These are phyloP conservation scores for Melierax canorus DNA, from an alignment of 2,113 vertebrate genomes.

Conservation along the genomic window DNA sequence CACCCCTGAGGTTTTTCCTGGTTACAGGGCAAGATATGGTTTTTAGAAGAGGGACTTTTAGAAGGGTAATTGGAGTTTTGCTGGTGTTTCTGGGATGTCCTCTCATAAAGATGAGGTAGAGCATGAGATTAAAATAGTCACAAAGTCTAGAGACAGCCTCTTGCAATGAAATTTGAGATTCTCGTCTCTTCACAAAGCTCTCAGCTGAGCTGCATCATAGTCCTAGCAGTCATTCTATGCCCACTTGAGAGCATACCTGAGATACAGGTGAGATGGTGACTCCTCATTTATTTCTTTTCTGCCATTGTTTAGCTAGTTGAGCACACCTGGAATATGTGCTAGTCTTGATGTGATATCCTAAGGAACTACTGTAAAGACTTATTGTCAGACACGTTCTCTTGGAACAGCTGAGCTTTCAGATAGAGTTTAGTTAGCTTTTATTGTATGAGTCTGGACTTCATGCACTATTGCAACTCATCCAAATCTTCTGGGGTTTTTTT, in stretches of 20 bases:
- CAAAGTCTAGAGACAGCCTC: neutral
- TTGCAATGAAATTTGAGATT: neutral
- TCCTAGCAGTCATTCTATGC: neutral
- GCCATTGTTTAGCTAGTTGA: neutral
- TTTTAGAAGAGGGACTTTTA: neutral
- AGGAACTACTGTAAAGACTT: neutral
- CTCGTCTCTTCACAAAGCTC: neutral
- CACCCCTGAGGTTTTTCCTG: neutral
- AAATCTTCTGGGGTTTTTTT: neutral
- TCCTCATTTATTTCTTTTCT: neutral
- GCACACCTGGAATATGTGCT: neutral
- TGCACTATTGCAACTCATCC: neutral
- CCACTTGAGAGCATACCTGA: neutral
- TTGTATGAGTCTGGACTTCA: neutral
- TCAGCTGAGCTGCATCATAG: neutral
- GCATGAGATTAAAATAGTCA: neutral
- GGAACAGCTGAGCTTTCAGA: neutral
- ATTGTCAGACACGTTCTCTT: fast-evolving
- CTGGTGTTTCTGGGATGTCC: neutral
- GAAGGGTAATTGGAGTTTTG: neutral
- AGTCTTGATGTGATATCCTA: neutral
- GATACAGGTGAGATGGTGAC: neutral
- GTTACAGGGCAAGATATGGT: neutral
- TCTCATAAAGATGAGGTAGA: neutral
- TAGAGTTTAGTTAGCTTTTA: neutral